phyloP scores from a whole-genome alignment of 2,113 vertebrate species.

The Deroptyus accipitrinus region DNA sequence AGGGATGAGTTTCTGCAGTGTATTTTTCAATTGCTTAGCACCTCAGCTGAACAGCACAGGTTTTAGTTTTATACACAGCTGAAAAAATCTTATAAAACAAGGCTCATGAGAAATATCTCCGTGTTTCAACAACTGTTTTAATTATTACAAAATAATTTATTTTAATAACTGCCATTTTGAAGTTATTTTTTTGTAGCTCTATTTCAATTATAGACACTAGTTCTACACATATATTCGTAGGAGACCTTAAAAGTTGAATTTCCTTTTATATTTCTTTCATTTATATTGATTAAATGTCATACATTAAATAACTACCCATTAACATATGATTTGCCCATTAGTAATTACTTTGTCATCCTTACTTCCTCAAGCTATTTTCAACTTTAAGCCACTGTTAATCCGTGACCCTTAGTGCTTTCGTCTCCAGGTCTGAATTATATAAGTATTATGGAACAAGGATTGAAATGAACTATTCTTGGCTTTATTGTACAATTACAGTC shows the following conservation, averaged over 20 bases:
- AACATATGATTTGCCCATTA: slow-evolving; percentile 62
- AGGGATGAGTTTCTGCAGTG: background rate
- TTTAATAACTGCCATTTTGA: background rate
- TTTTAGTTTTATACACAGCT: background rate
- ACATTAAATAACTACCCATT: slow-evolving; percentile 57
- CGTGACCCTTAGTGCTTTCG: slow-evolving; percentile 53
- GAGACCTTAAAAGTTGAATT: slow-evolving; percentile 36
- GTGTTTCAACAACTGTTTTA: background rate
- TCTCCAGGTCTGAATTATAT: slow-evolving; percentile 41
- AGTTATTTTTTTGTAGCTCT: background rate
- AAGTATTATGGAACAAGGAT: slow-evolving; percentile 31
- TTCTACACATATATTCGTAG: background rate
- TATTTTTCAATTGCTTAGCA: background rate
- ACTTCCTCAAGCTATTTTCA: slow-evolving; percentile 74
- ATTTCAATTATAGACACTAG: background rate
- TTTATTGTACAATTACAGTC: slow-evolving; percentile 39
- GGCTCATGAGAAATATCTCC: background rate
- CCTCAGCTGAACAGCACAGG: background rate
- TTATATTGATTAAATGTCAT: slow-evolving; percentile 63
- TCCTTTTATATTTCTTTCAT: slow-evolving; percentile 33
- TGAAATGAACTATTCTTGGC: slow-evolving; percentile 53
- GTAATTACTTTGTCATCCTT: slow-evolving; percentile 73
- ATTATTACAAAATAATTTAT: slow-evolving; percentile 22
- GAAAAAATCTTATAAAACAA: background rate
- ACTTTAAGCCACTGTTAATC: slow-evolving; percentile 76